Evolutionary conservation across 2,888 invertebrate genomes (phyloP), one percentile per base, ranked within the genome.

Genomic region (Gryllus longicercus): DNA sequence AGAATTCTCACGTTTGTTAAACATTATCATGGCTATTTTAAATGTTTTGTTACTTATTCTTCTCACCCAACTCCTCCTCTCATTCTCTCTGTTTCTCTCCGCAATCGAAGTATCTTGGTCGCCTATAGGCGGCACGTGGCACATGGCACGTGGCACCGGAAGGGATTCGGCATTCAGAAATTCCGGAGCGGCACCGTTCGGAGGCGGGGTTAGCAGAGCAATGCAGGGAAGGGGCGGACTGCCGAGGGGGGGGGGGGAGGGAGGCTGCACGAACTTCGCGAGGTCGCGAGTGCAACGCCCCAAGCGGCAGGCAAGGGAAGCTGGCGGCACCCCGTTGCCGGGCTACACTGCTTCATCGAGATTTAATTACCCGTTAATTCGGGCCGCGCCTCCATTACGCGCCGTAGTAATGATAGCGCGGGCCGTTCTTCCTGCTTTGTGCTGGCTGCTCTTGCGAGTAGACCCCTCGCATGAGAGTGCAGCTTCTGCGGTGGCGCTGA

Each of bases 341-440:
- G 63, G n/a, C 14, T 63, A n/a, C 63, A 63, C n/a, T n/a, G 63
- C 63, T 63, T 63, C 63, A 63, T 63, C 63, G 16, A 63, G 14
- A n/a, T 63, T 63, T 63, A 63, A 63, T 63, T 63, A 63, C 63
- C 63, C 63, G 63, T 14, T 63, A 63, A 63, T 63, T 63, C 63
- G n/a, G n/a, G n/a, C 63, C n/a, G 63, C 63, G 16, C 63, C n/a
- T 63, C 63, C 63, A 63, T 14, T 18, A 63, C 63, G 63, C n/a
- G 63, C 16, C n/a, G 63, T 63, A 11, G 14, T 63, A 63, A 63
- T 63, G 63, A 63, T 63, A 18, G 63, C 63, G 63, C n/a, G 16
- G 63, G 16, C 38, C 38, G 38, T 38, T 38, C 38, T 38, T 38
- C 38, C 38, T 38, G 38, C 38, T 38, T 38, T 38, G 38, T 8